Evolutionary conservation across 2,797 vertebrate genomes (phyloP).

Genomic region (Todus mexicanus): DNA sequence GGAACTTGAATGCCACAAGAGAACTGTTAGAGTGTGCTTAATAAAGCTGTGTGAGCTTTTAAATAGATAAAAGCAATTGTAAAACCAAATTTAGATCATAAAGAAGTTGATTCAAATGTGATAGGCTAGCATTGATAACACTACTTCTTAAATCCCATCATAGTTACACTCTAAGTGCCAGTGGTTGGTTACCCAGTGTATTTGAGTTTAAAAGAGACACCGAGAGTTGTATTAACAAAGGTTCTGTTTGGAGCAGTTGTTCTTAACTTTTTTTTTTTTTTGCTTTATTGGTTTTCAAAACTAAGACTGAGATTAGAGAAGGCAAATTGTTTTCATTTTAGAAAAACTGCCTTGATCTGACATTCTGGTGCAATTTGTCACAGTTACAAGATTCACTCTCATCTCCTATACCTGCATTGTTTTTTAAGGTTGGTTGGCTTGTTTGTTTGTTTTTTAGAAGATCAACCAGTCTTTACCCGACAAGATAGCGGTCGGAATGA

Average conservation of each 20-base stretch:
- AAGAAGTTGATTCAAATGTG: background rate
- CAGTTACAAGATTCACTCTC: background rate
- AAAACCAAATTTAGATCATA: background rate
- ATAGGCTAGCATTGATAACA: background rate
- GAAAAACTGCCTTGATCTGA: background rate
- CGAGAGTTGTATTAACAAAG: background rate
- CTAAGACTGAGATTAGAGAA: background rate
- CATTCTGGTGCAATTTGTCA: background rate
- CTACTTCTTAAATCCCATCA: background rate
- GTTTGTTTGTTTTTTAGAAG: conserved; percentile 35
- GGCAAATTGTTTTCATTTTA: background rate
- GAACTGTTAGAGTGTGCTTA: background rate
- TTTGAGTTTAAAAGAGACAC: background rate
- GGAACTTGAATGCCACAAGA: background rate
- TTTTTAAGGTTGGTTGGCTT: background rate
- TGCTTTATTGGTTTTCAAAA: background rate
- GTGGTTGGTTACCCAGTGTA: background rate
- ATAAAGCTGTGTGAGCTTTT: background rate
- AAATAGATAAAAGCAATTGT: background rate
- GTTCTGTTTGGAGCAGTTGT: background rate
- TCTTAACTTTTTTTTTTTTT: background rate
- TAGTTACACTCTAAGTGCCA: background rate
- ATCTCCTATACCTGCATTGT: background rate
- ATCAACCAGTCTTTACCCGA: conserved; percentile 62
- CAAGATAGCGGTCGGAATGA: conserved; percentile 75